A percentile compares a stretch with the other conserved stretches of the same genome.
Conservation (phyloP, 2,888 invertebrate genomes). For the Tanypteryx hageni region DNA sequence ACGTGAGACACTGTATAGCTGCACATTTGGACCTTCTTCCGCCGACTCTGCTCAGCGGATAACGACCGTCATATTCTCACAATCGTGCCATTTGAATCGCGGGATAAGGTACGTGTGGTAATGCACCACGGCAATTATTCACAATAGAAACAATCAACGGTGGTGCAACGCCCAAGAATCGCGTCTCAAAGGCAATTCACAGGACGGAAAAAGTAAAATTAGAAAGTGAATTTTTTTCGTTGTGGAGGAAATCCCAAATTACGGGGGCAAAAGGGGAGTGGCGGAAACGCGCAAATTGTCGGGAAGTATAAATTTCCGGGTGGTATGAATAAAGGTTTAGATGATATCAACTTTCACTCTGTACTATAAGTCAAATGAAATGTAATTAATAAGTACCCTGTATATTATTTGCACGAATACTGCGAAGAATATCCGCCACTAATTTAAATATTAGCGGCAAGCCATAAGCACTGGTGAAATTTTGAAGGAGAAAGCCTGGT, state of each 20-base stretch:
- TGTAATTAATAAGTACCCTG: too few relatives aligned
- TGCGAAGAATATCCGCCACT: too few relatives aligned
- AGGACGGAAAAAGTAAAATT: constrained; percentile 4
- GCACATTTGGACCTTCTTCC: too few relatives aligned
- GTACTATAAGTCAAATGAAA: too few relatives aligned
- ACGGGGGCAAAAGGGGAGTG: background rate
- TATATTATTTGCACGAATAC: too few relatives aligned
- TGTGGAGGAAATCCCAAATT: background rate
- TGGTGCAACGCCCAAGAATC: constrained; percentile 26
- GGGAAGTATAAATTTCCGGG: background rate
- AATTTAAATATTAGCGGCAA: too few relatives aligned
- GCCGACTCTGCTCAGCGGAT: too few relatives aligned
- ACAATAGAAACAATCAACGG: background rate
- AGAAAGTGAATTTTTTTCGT: constrained; percentile 24
- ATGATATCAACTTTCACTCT: too few relatives aligned
- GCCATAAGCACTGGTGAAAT: too few relatives aligned
- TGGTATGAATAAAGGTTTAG: too few relatives aligned
- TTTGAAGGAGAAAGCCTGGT: too few relatives aligned
- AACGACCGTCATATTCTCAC: background rate
- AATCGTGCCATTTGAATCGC: background rate
- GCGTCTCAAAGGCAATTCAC: background rate
- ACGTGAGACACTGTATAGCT: background rate
- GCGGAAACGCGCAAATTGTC: background rate
- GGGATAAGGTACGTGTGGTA: background rate
- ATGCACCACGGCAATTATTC: constrained; percentile 1